Evolutionary conservation across 2,888 invertebrate species (phyloP).

Genomic region (Nycteola revayana): DNA sequence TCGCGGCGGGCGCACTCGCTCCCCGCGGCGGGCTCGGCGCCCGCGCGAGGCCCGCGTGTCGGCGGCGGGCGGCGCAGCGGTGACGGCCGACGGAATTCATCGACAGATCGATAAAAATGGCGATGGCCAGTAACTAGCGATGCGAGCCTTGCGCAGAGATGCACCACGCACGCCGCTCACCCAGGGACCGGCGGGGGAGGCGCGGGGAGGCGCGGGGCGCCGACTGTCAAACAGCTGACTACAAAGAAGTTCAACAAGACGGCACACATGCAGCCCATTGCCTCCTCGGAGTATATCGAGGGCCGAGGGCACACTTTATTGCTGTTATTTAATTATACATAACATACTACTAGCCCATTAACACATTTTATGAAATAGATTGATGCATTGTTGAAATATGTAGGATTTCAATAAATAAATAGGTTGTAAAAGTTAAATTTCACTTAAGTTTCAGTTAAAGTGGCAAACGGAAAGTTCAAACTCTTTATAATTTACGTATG

Average conservation of each 20-base stretch:
- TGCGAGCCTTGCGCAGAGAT: constrained; percentile 51
- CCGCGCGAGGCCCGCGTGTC: constrained; percentile 14
- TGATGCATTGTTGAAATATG: too few relatives aligned
- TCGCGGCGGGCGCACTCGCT: constrained; percentile 15
- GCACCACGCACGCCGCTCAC: constrained; percentile 46
- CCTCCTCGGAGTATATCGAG: too few relatives aligned
- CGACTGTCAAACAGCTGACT: constrained; percentile 75
- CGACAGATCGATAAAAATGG: constrained; percentile 60
- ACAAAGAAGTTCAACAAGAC: constrained; percentile 38
- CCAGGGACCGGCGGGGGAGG: constrained; percentile 18
- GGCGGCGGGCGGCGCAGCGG: constrained; percentile 18
- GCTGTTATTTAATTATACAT: too few relatives aligned
- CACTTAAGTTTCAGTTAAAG: too few relatives aligned
- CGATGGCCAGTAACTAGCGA: constrained; percentile 38
- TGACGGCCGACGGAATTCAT: constrained; percentile 33
- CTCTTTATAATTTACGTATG: too few relatives aligned
- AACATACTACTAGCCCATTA: too few relatives aligned
- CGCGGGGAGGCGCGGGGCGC: constrained; percentile 34
- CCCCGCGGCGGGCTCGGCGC: constrained; percentile 5
- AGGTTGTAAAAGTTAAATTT: too few relatives aligned
- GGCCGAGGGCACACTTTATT: too few relatives aligned
- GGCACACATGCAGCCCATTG: too few relatives aligned
- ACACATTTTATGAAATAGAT: too few relatives aligned
- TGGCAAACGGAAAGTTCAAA: too few relatives aligned
- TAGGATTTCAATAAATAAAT: too few relatives aligned